phyloP scores from a whole-genome alignment of 64 coral and sea anemone species.

The Anthopleura sola region DNA sequence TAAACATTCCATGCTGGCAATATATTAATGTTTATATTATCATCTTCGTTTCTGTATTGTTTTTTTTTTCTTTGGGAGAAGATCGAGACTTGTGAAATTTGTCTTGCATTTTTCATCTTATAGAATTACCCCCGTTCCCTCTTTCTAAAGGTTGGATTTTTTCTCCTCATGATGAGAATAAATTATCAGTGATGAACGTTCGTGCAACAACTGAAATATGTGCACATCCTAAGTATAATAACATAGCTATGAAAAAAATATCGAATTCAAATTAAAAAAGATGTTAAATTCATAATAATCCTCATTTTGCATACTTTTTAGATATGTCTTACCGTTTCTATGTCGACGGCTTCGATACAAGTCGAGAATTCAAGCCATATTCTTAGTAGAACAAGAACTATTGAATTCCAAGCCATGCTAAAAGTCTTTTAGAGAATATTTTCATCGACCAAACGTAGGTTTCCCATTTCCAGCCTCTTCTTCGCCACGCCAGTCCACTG shows the following conservation, averaged over 20 bases:
- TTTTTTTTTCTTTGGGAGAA: no score
- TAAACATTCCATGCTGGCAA: neutral
- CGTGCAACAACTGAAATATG: no score
- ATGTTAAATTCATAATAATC: no score
- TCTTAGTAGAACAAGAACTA: neutral
- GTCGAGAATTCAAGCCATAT: neutral
- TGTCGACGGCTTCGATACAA: neutral
- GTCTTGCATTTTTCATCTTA: neutral
- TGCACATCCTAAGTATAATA: no score
- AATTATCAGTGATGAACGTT: no score
- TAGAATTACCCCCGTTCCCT: neutral
- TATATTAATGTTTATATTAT: neutral
- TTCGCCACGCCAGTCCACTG: slow-evolving; percentile 1
- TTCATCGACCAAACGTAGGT: neutral
- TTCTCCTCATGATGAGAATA: no score
- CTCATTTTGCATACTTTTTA: neutral
- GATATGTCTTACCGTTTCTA: neutral
- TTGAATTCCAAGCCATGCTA: neutral
- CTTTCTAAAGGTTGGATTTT: neutral
- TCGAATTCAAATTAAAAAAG: no score
- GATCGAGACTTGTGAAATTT: no score
- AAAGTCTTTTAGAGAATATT: neutral
- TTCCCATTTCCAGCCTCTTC: neutral
- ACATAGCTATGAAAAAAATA: no score
- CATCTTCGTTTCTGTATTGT: neutral